Percentiles rank a stretch among this genome's conserved stretches.
These are phyloP conservation scores for Merodon equestris DNA, from an alignment of 2,888 invertebrate species.

Conservation along the genomic window DNA sequence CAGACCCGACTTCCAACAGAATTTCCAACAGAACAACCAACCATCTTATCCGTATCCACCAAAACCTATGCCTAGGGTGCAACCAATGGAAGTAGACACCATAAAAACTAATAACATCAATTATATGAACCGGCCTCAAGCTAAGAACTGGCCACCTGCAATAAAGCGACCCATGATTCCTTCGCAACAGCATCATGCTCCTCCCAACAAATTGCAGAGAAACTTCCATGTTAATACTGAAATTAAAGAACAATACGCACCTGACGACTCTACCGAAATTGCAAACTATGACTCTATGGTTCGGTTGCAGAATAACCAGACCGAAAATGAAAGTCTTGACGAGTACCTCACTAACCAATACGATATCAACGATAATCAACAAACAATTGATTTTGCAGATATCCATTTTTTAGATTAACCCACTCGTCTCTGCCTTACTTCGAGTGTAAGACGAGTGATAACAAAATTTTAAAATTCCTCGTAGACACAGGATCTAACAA, in stretches of 20 bases:
- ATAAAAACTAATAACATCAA: constrained; percentile 10
- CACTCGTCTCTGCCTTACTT: neutral
- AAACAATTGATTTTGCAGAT: neutral
- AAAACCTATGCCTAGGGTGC: neutral
- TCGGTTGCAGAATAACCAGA: neutral
- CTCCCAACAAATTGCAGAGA: constrained; percentile 31
- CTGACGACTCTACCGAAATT: neutral
- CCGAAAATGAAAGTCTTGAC: neutral
- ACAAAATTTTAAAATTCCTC: neutral
- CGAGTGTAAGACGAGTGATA: neutral
- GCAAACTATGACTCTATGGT: neutral
- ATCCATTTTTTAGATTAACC: constrained; percentile 2
- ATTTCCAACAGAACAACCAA: too few species aligned
- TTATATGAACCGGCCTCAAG: constrained; percentile 5
- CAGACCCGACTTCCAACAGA: too few species aligned
- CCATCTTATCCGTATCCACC: too few species aligned
- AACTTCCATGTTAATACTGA: constrained; percentile 36
- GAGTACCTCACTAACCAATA: neutral
- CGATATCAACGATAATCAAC: neutral
- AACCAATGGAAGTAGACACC: constrained; percentile 12
- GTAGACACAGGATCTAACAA: constrained; percentile 3
- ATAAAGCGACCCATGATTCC: constrained; percentile 14
- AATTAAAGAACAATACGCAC: neutral
- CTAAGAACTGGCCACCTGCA: constrained; percentile 41
- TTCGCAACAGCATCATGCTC: constrained; percentile 9